Evolutionary conservation across 2,113 vertebrate genomes (phyloP).

Genomic region (Cyphomyrus discorhynchus): DNA sequence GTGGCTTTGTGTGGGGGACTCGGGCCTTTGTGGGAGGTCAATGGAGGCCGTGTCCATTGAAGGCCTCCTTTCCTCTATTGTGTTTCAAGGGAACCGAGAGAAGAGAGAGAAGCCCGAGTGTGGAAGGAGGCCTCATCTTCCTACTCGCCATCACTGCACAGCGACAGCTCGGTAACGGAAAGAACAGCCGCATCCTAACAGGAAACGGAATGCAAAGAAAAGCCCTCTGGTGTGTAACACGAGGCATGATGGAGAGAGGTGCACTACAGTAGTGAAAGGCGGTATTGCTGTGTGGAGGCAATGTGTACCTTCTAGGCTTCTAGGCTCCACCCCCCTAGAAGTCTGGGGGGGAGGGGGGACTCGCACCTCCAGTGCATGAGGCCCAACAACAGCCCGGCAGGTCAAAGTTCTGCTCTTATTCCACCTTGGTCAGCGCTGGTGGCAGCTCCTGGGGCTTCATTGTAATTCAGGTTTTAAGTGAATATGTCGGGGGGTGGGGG

Average conservation of each 20-base stretch:
- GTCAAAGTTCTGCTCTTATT: conserved; percentile 9
- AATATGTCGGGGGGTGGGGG: not conserved
- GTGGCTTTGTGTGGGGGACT: not conserved
- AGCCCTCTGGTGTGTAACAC: conserved; percentile 24
- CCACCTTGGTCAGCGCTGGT: not conserved
- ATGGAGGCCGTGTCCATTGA: conserved; percentile 42
- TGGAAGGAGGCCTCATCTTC: not conserved
- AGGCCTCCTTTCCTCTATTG: conserved; percentile 39
- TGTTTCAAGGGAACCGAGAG: conserved; percentile 33
- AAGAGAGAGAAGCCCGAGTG: not conserved
- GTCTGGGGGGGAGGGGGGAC: not conserved
- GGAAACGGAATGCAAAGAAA: conserved; percentile 5
- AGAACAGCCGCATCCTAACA: conserved; percentile 1
- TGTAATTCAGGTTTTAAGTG: conserved; percentile 17
- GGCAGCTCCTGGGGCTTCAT: not conserved
- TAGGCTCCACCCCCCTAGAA: not conserved
- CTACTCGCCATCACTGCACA: not conserved
- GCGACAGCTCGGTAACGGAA: conserved; percentile 18
- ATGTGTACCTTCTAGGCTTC: not conserved
- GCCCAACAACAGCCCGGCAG: conserved; percentile 4
- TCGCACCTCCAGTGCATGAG: not conserved
- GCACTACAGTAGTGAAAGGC: not conserved
- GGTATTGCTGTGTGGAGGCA: not conserved
- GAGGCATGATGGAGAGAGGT: conserved; percentile 5
- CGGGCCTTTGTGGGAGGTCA: conserved; percentile 31